Base-by-base conservation (phyloP, 2,797 vertebrate species). In the Crenuchus spilurus region DNA sequence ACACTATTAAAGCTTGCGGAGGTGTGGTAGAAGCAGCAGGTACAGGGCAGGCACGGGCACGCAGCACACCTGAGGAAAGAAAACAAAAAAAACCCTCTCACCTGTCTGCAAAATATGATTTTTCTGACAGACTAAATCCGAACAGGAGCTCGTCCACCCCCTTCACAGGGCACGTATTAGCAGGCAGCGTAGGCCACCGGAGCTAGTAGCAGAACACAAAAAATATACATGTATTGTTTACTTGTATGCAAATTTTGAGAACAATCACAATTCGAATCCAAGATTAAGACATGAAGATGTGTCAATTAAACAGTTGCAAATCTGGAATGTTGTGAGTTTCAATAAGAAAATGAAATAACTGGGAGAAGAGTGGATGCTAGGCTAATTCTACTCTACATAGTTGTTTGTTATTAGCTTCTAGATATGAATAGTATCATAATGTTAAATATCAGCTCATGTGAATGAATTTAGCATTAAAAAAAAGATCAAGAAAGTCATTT, bases 41-140 rank as follows among this genome's bases (percentile, higher is more conserved):
- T 75, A 71, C 48, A 69, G 83, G 92, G 80, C 94, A 86, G 93
- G 95, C 92, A 89, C 88, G 76, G 92, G 90, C 94, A 93, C 83
- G 94, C 84, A 87, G 77, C 62, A 63, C 77, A 81, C 75, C 78
- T 63, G 52, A 82, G 80, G 70, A 79, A 76, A 72, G n/a, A n/a
- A n/a, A n/a, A n/a, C n/a, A 79, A 72, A 72, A 74, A 74, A 74
- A 49, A 20, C 6, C 58, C 54, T 84, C 83, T 87, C 88, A 86
- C 87, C 84, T 83, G 85, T 81, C 86, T 81, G 81, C 83, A 90
- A 83, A 77, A 78, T 80, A 80, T 84, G 87, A 88, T 88, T 86
- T 82, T 86, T 87, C 78, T 85, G 88, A 80, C 78, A 65, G 75
- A 72, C 79, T 68, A 77, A 55, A 87, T 82, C 75, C 74, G 73